These are phyloP conservation scores for Phasianus colchicus DNA, from an alignment of 2,113 vertebrate species.

Conservation along the genomic window DNA sequence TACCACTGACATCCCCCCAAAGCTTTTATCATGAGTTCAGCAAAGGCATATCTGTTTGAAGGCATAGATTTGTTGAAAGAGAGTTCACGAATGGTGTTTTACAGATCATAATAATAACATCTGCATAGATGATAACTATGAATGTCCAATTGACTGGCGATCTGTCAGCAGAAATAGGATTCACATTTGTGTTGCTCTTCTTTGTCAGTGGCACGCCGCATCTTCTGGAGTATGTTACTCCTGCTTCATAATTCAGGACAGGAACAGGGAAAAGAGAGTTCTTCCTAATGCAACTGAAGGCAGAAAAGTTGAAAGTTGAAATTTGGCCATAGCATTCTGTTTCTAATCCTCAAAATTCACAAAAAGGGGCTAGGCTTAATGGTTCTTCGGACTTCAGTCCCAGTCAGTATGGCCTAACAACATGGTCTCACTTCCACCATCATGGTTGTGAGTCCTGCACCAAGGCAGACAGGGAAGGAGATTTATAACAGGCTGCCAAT, in stretches of 20 bases:
- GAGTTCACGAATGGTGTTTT: neutral
- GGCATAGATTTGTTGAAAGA: neutral
- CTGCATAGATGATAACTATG: neutral
- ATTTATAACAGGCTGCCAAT: neutral
- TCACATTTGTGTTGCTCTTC: neutral
- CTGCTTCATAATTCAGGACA: neutral
- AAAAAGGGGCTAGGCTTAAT: neutral
- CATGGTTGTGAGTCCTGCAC: neutral
- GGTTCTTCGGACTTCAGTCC: neutral
- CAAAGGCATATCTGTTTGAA: neutral
- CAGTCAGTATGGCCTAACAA: neutral
- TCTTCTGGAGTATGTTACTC: neutral
- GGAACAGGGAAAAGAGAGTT: neutral
- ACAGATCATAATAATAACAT: neutral
- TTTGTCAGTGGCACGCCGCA: neutral
- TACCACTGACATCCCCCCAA: neutral
- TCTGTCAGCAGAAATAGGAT: neutral
- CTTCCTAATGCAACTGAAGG: neutral
- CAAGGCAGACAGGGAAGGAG: neutral
- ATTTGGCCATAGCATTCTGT: neutral
- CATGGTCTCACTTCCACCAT: neutral
- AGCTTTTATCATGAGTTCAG: neutral
- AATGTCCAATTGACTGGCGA: neutral
- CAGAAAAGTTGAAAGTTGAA: neutral
- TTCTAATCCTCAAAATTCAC: neutral